Evolutionary conservation across 2,888 invertebrate species (phyloP).

Genomic region (Oscheius sp.): DNA sequence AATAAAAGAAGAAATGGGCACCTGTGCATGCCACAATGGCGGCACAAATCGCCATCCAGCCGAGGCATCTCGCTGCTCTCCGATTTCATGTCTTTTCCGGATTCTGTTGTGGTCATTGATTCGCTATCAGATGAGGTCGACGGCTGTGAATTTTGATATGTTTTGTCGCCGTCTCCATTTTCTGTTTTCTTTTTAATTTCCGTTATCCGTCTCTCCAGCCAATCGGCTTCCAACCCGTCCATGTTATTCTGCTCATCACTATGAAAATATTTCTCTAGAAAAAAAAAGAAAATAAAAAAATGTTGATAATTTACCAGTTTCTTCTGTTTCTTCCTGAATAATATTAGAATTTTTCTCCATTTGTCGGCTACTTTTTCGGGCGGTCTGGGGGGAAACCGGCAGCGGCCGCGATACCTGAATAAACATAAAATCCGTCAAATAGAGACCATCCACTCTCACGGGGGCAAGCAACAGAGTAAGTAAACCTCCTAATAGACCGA

Average conservation of each 20-base stretch:
- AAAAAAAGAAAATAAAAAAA: not conserved
- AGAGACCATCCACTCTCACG: not conserved
- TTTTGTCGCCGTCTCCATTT: conserved; percentile 17
- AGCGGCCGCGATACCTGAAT: conserved; percentile 31
- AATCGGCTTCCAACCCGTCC: conserved; percentile 17
- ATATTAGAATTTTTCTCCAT: conserved; percentile 27
- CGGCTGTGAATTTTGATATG: conserved; percentile 6
- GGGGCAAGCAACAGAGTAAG: not conserved
- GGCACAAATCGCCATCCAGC: conserved; percentile 21
- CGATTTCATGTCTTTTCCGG: conserved; percentile 17
- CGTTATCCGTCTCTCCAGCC: conserved; percentile 20
- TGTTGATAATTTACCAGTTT: not conserved
- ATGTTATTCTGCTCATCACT: conserved; percentile 25
- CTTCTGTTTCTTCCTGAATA: not conserved
- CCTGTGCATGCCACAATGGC: conserved; percentile 45
- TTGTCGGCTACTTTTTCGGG: no score
- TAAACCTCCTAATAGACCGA: no score
- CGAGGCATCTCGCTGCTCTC: not conserved
- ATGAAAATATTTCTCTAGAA: not conserved
- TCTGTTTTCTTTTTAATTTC: not conserved
- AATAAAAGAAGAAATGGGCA: conserved; percentile 3
- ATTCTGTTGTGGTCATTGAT: conserved; percentile 22
- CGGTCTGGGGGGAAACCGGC: not conserved
- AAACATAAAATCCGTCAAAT: conserved; percentile 25
- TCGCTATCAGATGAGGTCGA: conserved; percentile 25